phyloP scores from a whole-genome alignment of 2,888 invertebrate genomes.

The Eupithecia subumbrata region DNA sequence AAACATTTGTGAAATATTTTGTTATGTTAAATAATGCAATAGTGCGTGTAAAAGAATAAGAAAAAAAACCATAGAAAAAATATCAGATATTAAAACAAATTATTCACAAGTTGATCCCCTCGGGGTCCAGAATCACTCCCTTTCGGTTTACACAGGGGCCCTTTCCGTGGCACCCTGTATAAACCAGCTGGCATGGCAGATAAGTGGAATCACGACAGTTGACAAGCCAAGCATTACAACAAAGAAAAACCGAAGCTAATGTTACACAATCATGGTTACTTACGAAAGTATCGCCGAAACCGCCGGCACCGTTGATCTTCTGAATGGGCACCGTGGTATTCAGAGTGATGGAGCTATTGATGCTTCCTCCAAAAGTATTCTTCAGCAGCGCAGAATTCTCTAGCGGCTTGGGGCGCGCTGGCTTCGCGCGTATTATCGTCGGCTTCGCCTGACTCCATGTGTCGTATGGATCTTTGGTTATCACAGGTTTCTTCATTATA shows the following conservation, averaged over 20 bases:
- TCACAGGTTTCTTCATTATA: slow-evolving; percentile 78
- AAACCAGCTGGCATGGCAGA: not conserved
- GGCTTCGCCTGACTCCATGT: slow-evolving; percentile 82
- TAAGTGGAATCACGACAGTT: not conserved
- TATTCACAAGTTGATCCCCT: too few species aligned
- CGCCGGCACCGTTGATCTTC: slow-evolving; percentile 62
- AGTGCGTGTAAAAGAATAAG: too few species aligned
- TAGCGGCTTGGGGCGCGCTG: slow-evolving; percentile 83
- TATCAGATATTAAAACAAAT: too few species aligned
- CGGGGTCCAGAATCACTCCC: too few species aligned
- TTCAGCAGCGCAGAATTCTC: slow-evolving; percentile 75
- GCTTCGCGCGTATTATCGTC: slow-evolving; percentile 90
- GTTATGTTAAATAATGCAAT: too few species aligned
- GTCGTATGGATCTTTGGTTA: slow-evolving; percentile 87
- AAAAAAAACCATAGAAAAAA: too few species aligned
- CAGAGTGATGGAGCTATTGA: slow-evolving; percentile 70
- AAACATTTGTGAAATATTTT: too few species aligned
- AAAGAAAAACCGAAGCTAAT: slow-evolving; percentile 3
- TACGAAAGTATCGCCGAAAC: slow-evolving; percentile 70
- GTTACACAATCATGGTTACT: slow-evolving; percentile 53
- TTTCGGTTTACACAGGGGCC: too few species aligned
- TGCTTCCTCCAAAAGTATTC: slow-evolving; percentile 66
- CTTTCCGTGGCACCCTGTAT: too few species aligned
- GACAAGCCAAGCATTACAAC: not conserved
- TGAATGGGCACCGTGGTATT: slow-evolving; percentile 77